Percentiles rank a stretch among this genome's conserved stretches.
phyloP scores from a whole-genome alignment of 2,797 vertebrate genomes.

The Myripristis murdjan region DNA sequence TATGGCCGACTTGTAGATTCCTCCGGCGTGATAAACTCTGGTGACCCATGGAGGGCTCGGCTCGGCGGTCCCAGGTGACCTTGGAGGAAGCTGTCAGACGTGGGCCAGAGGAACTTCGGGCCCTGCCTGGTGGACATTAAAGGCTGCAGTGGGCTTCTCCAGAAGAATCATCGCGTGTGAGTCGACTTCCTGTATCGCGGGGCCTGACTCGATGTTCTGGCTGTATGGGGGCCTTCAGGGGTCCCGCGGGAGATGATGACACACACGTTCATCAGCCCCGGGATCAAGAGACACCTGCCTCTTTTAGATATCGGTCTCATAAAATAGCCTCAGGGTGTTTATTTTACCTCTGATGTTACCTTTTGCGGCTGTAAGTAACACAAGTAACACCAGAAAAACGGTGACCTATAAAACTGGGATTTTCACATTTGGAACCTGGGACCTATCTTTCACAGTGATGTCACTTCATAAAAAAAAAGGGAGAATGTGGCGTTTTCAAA shows the following conservation, averaged over 20 bases:
- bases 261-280: slow-evolving; percentile 25
- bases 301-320: slow-evolving; percentile 23
- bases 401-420: slow-evolving; percentile 13
- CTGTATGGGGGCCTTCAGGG: not conserved
- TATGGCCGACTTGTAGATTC: slow-evolving; percentile 54
- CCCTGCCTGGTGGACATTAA: slow-evolving; percentile 43
- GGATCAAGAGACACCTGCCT: slow-evolving; percentile 51
- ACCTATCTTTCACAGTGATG: slow-evolving; percentile 6
- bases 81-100: slow-evolving; percentile 62
- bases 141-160: slow-evolving; percentile 38
- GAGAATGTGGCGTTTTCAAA: not conserved
- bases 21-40: slow-evolving; percentile 55
- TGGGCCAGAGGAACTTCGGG: slow-evolving; percentile 39
- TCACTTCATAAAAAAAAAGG: slow-evolving; percentile 13
- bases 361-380: too few relatives aligned
- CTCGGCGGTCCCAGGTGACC: slow-evolving; percentile 57
- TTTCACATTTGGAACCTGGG: slow-evolving; percentile 8
- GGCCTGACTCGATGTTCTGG: slow-evolving; percentile 33
- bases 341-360: slow-evolving; percentile 26
- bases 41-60: slow-evolving; percentile 29
- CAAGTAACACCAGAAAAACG: not conserved
- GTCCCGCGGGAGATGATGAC: slow-evolving; percentile 46
- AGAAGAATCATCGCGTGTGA: slow-evolving; percentile 71
- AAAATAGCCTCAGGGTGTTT: slow-evolving; percentile 13
- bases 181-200: slow-evolving; percentile 65